Percentiles rank a stretch among this genome's conserved stretches.
These are phyloP conservation scores for Corythornis madagascariensis DNA, from an alignment of 2,113 vertebrate species.

Conservation along the genomic window DNA sequence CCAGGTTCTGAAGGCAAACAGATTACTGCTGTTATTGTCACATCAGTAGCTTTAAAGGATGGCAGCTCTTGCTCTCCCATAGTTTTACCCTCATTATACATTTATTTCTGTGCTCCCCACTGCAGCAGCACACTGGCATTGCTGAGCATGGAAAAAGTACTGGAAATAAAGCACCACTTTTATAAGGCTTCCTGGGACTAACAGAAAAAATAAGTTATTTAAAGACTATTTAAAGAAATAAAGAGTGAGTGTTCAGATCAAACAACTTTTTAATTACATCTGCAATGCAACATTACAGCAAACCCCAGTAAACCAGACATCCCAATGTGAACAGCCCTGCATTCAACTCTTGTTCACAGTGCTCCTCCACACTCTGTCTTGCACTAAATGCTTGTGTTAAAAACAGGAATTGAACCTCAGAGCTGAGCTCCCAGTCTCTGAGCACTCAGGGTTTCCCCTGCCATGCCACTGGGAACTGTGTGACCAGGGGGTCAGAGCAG, in stretches of 20 bases:
- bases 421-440: not conserved
- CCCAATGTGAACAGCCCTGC: not conserved
- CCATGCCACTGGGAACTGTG: rapidly evolving
- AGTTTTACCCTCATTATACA: not conserved
- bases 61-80: not conserved
- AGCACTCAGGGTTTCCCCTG: not conserved
- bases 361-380: not conserved
- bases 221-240: not conserved
- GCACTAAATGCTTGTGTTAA: not conserved
- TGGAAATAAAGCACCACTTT: not conserved
- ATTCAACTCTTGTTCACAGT: not conserved
- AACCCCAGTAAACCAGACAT: not conserved
- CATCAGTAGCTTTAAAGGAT: not conserved
- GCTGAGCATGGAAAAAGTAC: not conserved
- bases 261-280: not conserved
- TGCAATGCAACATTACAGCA: not conserved
- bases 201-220: not conserved
- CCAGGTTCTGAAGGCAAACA: not conserved
- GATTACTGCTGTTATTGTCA: not conserved
- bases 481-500: not conserved
- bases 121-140: not conserved
- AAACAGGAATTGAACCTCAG: not conserved
- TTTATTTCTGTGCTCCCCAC: not conserved
- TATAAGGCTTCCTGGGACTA: not conserved
- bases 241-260: not conserved